Base-by-base conservation (phyloP, 1,140 invertebrate genomes). In the Drosophila subobscura region DNA sequence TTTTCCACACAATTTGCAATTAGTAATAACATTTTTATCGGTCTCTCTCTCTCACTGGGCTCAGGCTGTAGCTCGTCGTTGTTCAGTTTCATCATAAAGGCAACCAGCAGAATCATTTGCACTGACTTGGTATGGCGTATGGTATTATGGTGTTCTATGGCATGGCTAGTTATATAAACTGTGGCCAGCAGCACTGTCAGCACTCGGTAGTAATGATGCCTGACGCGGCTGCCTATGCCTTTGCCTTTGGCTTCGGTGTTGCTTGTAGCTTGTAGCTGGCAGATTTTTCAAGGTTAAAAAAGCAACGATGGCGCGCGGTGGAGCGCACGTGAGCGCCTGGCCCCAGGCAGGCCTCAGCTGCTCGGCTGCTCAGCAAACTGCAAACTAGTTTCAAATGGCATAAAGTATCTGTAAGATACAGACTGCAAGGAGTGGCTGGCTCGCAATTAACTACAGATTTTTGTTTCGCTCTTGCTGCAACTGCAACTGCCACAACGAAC, bases 301-400 rank as follows among this genome's bases (percentile, higher is more conserved):
- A 55, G 63, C 59, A 56, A 60, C 60, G 76, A 72, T 65, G 66
- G 54, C 77, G 70, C 77, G 77, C 65, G 61, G 55, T 56, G 44
- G 33, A 53, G 68, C 64, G 72, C 83, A 88, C 83, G 83, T 88
- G 83, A 88, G 79, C 46, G 22, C 58, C 58, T 57, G 56, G 79
- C 79, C 72, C 53, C 63, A 20, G 16, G 16, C 16, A 58, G 63
- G 71, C 66, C 72, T 75, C 73, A 68, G 73, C 64, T 65, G 55
- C 50, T 54, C 22, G 58, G 44, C 50, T 57, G 70, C 64, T 20
- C 16, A 20, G 16, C 16, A 20, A 20, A 20, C 72, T 58, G 63
- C 80, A 88, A 88, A 88, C 83, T 88, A 88, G 83, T 88, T 88
- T 88, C 83, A 88, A 88, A 88, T 88, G 83, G 75, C 74, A 78